phyloP scores from a whole-genome alignment of 64 coral and sea anemone species.

The Trachythela sp. region DNA sequence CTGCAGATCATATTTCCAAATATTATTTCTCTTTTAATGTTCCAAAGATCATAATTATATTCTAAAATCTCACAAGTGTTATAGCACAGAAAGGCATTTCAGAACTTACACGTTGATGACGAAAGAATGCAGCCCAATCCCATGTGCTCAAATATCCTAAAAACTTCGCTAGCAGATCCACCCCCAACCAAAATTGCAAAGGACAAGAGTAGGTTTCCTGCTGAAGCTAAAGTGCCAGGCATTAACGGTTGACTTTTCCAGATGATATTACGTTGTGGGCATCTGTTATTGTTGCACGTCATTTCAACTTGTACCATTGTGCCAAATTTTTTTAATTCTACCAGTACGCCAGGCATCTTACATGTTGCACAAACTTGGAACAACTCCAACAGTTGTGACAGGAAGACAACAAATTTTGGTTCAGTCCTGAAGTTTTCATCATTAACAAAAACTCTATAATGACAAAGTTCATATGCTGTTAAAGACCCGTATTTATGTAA shows the following conservation, averaged over 20 bases:
- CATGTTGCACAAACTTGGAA: constrained; percentile 26
- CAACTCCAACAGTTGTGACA: constrained; percentile 1
- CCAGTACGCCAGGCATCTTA: neutral
- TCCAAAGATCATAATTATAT: too few relatives aligned
- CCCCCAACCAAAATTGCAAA: constrained; percentile 14
- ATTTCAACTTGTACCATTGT: constrained; percentile 23
- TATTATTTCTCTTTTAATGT: too few relatives aligned
- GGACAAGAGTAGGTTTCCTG: constrained; percentile 21
- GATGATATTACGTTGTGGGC: neutral
- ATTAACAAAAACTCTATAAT: constrained; percentile 4
- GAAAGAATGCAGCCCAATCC: constrained; percentile 10
- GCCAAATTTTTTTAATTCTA: constrained; percentile 4
- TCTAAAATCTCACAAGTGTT: too few relatives aligned
- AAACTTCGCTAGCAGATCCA: constrained; percentile 16
- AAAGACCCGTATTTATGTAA: too few relatives aligned
- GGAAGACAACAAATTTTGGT: constrained; percentile 25
- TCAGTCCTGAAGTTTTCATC: neutral
- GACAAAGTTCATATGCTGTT: neutral
- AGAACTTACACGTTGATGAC: constrained; percentile 15
- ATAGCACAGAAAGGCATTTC: neutral
- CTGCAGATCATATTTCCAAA: too few relatives aligned
- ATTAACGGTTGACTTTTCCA: constrained; percentile 25
- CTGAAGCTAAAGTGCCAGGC: constrained; percentile 14
- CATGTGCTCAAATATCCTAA: constrained; percentile 8
- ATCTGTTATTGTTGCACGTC: neutral